Evolutionary conservation across 2,888 invertebrate species (phyloP), one percentile per base, ranked within the genome.

Genomic region (Drosophila multiciliata): DNA sequence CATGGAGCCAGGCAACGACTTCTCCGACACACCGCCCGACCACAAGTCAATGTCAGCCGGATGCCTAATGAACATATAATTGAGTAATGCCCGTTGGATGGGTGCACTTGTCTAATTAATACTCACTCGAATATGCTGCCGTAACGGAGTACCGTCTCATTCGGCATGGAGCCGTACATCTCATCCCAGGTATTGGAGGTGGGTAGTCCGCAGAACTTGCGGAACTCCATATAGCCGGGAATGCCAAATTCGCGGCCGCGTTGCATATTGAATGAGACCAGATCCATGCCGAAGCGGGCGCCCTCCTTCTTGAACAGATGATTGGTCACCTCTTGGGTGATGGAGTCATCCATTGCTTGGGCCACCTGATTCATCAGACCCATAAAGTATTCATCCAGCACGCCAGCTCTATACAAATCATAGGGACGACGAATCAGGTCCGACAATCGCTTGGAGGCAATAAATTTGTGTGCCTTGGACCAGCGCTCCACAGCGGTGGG

Each of bases 401-500:
- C 97, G 64, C 98, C 98, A 23, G 98, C 97, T 90, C 98, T 95
- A 93, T 98, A 98, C 78, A 98, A 94, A 93, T 98, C 98, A 92
- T 96, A 98, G 0, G 98, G 98, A 88, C 97, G 95, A 84, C 98
- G 95, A 90, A 98, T 97, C 66, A 98, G 94, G 91, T 98, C 97
- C 0, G 98, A 97, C 57, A 98, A 93, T 84, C 98, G 95, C 92
- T 97, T 97, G 0, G 98, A 98, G 75, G 98, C 98, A 80, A 98
- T 97, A 91, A 98, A 98, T 93, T 98, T 98, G 92, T 98, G 98
- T 32, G 97, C 97, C 93, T 98, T 98, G 64, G 98, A 98, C 97
- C 98, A 98, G 91, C 98, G 95, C 93, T 98, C 98, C 6, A 98
- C 96, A 32, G 97, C 97, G 2, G 98, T 98, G 12, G 98, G 98